Evolutionary conservation across 2,888 invertebrate species (phyloP), one percentile per base, ranked within the genome.

Genomic region (Eilema depressum): DNA sequence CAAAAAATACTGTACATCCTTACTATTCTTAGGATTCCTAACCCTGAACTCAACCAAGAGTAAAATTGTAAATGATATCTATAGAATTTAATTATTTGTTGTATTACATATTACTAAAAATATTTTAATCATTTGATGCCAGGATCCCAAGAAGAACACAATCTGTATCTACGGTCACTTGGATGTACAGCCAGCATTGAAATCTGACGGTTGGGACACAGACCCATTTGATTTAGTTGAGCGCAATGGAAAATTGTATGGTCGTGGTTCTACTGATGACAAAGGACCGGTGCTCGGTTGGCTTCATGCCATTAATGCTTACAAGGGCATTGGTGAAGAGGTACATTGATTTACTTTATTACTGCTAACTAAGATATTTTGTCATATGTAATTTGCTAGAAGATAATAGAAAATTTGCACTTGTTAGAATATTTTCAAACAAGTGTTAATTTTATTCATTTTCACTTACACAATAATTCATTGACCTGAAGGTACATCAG

Each of bases 141-240:
- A 96, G 96, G 98, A 99, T 88, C 95, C 97, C 0, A 96, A 96
- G 59, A 99, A 99, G 94, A 99, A 98, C 88, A 99, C 99, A 10
- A 97, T 99, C 61, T 97, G 98, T 71, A 96, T 99, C 71, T 99
- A 99, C 91, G 99, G 99, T 0, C 99, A 99, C 94, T 96, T 99
- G 86, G 99, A 99, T 96, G 99, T 99, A 0, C 99, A 99, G 90
- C 99, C 99, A 14, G 99, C 99, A 0, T 91, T 97, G 41, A 97
- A 97, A 88, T 97, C 97, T 75, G 99, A 99, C 95, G 99, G 99
- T 0, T 99, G 99, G 99, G 96, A 98, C 79, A 97, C 98, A 0
- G 98, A 99, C 74, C 99, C 99, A 0, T 99, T 99, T 95, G 97
- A 96, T 30, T 94, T 99, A 70, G 97, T 97, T 28, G 98, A 99